Conservation (phyloP, 2,888 invertebrate species). For the Yponomeuta evonymella region DNA sequence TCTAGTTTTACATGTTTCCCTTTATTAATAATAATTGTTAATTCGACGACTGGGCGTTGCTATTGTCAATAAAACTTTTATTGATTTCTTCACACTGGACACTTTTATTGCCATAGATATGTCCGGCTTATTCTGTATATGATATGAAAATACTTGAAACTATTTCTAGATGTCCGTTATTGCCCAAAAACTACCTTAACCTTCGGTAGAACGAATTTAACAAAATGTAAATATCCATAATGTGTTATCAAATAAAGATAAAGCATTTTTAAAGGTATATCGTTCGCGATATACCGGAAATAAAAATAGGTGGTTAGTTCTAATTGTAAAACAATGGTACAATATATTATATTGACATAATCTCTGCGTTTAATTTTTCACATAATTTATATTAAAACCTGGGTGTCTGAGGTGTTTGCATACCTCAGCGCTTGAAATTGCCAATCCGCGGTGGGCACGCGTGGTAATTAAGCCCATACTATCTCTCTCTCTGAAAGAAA, state of each 20-base stretch:
- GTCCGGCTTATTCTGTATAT: not conserved
- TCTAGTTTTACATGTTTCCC: not conserved
- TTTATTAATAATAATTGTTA: not conserved
- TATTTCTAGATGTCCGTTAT: not conserved
- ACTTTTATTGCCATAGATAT: not conserved
- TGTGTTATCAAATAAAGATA: not conserved
- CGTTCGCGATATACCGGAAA: conserved; percentile 18
- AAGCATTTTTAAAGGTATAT: conserved; percentile 13
- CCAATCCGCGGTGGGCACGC: too few relatives aligned
- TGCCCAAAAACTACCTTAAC: not conserved
- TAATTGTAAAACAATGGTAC: conserved; percentile 25
- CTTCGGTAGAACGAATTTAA: not conserved
- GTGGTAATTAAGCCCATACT: too few relatives aligned
- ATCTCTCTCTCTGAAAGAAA: too few relatives aligned
- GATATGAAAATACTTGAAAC: not conserved
- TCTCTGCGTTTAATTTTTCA: conserved; percentile 19
- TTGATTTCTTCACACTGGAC: not conserved
- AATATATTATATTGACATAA: conserved; percentile 32
- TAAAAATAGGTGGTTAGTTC: not conserved
- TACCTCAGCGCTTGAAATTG: too few relatives aligned
- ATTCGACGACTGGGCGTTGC: not conserved
- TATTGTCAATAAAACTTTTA: not conserved
- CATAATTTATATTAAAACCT: too few relatives aligned
- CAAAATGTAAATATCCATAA: conserved; percentile 16
- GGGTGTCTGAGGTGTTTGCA: too few relatives aligned